Conservation (phyloP, 2,888 invertebrate species). For the Muschampia plurimacula region DNA sequence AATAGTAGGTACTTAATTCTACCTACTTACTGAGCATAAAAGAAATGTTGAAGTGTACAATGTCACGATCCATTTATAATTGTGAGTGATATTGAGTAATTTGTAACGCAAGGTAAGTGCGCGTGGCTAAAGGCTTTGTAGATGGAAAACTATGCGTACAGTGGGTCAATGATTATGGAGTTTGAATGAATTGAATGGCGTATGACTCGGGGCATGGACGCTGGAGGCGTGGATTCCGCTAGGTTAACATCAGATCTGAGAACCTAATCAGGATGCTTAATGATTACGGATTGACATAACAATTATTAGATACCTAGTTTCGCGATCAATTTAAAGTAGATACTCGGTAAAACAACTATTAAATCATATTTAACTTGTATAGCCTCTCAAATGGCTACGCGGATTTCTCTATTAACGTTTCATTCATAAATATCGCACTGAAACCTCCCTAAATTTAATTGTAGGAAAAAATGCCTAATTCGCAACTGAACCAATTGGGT, state of each 20-base stretch:
- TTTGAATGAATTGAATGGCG: constrained; percentile 40
- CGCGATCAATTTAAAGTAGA: too few species aligned
- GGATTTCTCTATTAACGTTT: too few species aligned
- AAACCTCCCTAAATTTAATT: too few species aligned
- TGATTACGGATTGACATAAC: too few species aligned
- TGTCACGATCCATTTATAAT: constrained; percentile 38
- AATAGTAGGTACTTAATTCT: background rate
- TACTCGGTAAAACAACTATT: too few species aligned
- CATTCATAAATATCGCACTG: too few species aligned
- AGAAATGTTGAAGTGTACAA: constrained; percentile 28
- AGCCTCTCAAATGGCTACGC: too few species aligned
- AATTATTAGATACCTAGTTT: too few species aligned
- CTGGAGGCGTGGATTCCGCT: constrained; percentile 10
- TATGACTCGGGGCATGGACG: constrained; percentile 7
- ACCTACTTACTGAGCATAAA: background rate
- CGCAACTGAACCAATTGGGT: too few species aligned
- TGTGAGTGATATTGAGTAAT: constrained; percentile 41
- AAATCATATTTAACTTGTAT: too few species aligned
- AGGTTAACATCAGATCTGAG: background rate
- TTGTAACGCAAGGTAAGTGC: constrained; percentile 44
- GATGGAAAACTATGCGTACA: constrained; percentile 45
- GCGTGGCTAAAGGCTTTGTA: constrained; percentile 44
- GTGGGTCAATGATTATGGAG: constrained; percentile 51
- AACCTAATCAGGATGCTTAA: too few species aligned
- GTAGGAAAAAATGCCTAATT: too few species aligned